These are phyloP conservation scores for Dromius quadrimaculatus DNA, from an alignment of 2,888 invertebrate species.

Conservation along the genomic window DNA sequence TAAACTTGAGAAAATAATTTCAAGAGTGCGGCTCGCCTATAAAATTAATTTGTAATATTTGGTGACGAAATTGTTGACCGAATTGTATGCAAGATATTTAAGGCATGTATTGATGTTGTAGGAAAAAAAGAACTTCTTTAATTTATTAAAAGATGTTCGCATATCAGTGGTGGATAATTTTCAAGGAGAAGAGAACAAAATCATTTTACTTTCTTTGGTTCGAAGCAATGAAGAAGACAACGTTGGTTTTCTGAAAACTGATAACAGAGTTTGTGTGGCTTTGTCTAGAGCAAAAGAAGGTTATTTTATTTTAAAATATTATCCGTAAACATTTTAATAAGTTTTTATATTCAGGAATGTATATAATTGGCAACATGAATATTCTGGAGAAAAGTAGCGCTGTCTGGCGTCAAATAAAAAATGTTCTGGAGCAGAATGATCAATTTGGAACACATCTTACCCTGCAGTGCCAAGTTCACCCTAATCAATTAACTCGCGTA, in stretches of 20 bases:
- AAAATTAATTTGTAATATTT: too few relatives aligned
- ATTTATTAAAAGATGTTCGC: conserved; percentile 69
- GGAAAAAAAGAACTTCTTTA: conserved; percentile 47
- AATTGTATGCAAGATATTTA: too few relatives aligned
- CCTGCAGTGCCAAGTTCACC: conserved; percentile 70
- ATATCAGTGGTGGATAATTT: conserved; percentile 82
- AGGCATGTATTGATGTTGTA: too few relatives aligned
- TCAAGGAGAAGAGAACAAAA: conserved; percentile 85
- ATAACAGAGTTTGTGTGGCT: conserved; percentile 83
- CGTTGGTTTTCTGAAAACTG: conserved; percentile 78
- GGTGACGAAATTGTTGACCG: too few relatives aligned
- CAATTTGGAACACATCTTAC: conserved; percentile 70
- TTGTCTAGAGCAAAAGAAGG: conserved; percentile 79
- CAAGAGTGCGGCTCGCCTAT: too few relatives aligned
- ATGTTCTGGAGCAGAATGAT: conserved; percentile 66
- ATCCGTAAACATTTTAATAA: background rate
- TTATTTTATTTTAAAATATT: background rate
- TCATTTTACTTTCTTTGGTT: conserved; percentile 83
- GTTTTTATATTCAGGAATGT: conserved; percentile 69
- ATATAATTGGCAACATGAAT: conserved; percentile 80
- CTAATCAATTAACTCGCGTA: conserved; percentile 64
- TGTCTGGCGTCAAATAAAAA: conserved; percentile 72
- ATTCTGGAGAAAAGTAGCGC: conserved; percentile 69
- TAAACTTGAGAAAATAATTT: background rate
- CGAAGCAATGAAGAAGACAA: conserved; percentile 77